These are phyloP conservation scores for Amazona ochrocephala DNA, from an alignment of 2,797 vertebrate genomes.

Conservation along the genomic window DNA sequence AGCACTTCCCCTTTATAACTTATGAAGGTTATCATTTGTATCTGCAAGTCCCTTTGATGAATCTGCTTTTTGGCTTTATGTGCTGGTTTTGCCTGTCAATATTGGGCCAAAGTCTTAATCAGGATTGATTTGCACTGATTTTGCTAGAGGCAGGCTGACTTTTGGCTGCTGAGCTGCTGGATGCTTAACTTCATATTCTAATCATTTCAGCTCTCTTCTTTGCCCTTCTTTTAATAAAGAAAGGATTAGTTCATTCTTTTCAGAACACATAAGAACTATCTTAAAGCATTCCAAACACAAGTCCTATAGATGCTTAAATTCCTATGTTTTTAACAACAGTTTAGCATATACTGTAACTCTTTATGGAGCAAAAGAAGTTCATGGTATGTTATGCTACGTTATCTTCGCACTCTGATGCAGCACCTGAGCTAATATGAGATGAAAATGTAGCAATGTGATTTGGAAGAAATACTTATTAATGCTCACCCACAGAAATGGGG, in stretches of 20 bases:
- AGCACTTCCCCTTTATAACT: not conserved
- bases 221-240: not conserved
- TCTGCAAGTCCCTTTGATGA: not conserved
- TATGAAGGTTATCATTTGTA: not conserved
- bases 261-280: not conserved
- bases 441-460: not conserved
- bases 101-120: not conserved
- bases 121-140: not conserved
- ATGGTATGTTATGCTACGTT: not conserved
- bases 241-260: not conserved
- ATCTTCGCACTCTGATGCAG: not conserved
- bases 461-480: not conserved
- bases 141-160: not conserved
- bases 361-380: not conserved
- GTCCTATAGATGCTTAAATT: not conserved
- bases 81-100: not conserved
- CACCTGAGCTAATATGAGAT: not conserved
- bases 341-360: not conserved
- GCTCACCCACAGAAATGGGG: not conserved
- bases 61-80: not conserved
- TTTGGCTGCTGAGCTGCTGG: not conserved
- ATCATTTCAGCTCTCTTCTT: not conserved
- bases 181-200: not conserved
- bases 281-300: not conserved
- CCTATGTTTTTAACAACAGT: not conserved